Evolutionary conservation across 2,888 invertebrate genomes (phyloP).

Genomic region (Drosophila crucigera): DNA sequence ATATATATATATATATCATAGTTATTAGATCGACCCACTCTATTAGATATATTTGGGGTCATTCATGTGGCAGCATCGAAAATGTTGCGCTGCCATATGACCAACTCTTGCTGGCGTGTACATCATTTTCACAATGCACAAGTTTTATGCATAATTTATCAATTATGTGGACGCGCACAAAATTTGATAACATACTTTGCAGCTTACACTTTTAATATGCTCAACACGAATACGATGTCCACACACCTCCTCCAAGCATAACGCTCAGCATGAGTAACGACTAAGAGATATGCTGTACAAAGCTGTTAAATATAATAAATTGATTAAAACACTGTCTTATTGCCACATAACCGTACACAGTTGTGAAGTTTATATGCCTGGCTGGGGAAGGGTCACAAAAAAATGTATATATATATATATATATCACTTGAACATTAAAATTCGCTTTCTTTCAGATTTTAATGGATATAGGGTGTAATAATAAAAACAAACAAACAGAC

Average conservation of each 20-base stretch:
- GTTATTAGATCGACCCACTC: neutral
- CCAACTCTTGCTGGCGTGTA: neutral
- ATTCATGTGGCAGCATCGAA: constrained; percentile 31
- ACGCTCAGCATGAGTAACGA: neutral
- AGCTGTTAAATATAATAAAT: neutral
- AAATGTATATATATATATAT: neutral
- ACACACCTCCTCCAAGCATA: neutral
- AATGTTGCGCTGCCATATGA: constrained; percentile 25
- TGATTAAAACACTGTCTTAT: neutral
- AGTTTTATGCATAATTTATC: constrained; percentile 58
- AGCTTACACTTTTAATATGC: constrained; percentile 48
- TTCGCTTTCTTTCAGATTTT: neutral
- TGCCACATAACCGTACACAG: neutral
- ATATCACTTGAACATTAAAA: neutral
- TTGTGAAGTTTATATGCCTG: neutral
- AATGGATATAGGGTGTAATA: neutral
- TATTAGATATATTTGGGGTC: neutral
- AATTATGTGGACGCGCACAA: constrained; percentile 47
- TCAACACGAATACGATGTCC: constrained; percentile 26
- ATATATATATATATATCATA: neutral
- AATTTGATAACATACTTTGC: constrained; percentile 57
- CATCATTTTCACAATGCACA: constrained; percentile 20
- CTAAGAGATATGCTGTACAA: neutral
- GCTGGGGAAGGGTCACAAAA: neutral
- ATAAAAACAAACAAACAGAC: neutral